These are phyloP conservation scores for Corbicula japonica DNA, from an alignment of 2,888 invertebrate species.

Conservation along the genomic window DNA sequence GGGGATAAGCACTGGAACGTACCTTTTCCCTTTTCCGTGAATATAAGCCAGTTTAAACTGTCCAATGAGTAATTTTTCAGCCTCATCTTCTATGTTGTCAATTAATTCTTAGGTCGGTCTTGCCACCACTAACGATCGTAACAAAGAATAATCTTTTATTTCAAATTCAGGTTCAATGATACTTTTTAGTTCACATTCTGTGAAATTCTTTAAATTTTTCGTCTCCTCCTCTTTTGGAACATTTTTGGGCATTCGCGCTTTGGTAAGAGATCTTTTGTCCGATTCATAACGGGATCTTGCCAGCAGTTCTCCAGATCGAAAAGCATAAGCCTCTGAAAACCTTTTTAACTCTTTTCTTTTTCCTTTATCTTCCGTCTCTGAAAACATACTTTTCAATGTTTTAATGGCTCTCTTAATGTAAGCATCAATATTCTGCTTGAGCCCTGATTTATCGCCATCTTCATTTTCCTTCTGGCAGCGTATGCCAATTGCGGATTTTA, in stretches of 20 bases:
- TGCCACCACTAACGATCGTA: conserved; percentile 44
- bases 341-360: conserved; percentile 33
- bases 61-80: conserved; percentile 38
- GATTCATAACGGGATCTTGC: conserved; percentile 27
- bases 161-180: not conserved
- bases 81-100: conserved; percentile 33
- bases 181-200: not conserved
- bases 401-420: conserved; percentile 3
- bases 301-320: conserved; percentile 22
- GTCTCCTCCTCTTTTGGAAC: conserved; percentile 38
- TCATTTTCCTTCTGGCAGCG: not conserved
- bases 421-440: conserved; percentile 29
- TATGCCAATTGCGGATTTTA: conserved; percentile 21
- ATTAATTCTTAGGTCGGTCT: conserved; percentile 47
- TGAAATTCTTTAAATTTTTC: conserved; percentile 31
- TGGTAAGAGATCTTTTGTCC: conserved; percentile 38
- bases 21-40: conserved; percentile 52
- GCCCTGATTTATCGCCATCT: conserved; percentile 29
- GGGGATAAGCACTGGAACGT: conserved; percentile 54
- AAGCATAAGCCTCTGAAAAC: conserved; percentile 31
- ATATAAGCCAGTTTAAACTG: conserved; percentile 49
- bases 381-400: conserved; percentile 22
- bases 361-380: conserved; percentile 31
- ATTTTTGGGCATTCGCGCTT: conserved; percentile 35
- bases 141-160: conserved; percentile 34